Evolutionary conservation across 2,888 invertebrate species (phyloP), one percentile per base, ranked within the genome.

Genomic region (Dorcus parallelipipedus): DNA sequence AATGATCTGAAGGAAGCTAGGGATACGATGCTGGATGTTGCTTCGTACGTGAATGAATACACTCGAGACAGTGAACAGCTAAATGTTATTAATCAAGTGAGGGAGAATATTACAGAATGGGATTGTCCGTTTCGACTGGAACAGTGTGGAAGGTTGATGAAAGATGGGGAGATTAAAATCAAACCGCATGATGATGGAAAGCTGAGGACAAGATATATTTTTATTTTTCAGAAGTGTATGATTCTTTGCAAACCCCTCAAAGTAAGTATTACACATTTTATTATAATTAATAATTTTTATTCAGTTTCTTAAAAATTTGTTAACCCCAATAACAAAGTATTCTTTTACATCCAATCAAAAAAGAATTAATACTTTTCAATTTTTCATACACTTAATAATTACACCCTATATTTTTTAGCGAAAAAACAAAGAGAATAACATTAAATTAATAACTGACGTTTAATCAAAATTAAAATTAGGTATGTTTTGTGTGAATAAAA

Each of bases 171-270:
- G 78, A 83, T 98, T 41, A 90, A 91, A 80, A 91, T 98, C 40
- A 91, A 91, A 77, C 90, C 90, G 52, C 94, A 95, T 75, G 90
- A 90, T 72, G 92, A 93, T 79, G 95, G 93, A 77, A 91, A 92
- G 77, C 82, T 89, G 9, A 87, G 90, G 73, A 85, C 86, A 50
- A 84, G 97, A 76, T 97, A 97, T 78, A 93, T 96, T 33, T 99
- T 99, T 81, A 89, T 99, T 58, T 99, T 99, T 79, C 97, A 99
- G 79, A 95, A 95, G 81, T 93, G 96, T 62, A 90, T 99, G 82
- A 86, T 99, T 72, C 88, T 96, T 76, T 95, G 95, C 79, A 96
- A 95, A 79, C 85, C 90, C 9, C 83, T 86, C 41, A 86, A 89
- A 83, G 90, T 90, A 74, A 79, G 26, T 33, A 33, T 33, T 6